Conservation (phyloP, 2,888 invertebrate species). For the Orchesella flavescens region DNA sequence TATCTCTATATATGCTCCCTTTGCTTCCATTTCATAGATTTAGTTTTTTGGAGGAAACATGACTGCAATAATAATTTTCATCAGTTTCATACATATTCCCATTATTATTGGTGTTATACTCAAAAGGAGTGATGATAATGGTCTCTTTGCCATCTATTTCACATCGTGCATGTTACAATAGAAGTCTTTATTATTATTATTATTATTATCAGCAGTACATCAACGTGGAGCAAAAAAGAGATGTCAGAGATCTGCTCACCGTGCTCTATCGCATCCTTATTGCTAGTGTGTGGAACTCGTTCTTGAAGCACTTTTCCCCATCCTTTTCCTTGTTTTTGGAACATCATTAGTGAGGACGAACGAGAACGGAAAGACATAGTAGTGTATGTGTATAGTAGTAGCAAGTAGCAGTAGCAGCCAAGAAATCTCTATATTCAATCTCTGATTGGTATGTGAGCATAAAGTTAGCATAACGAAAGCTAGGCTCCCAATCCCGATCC, state of each 20-base stretch:
- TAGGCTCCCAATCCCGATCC: not conserved
- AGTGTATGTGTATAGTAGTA: too few species aligned
- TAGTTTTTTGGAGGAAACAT: not conserved
- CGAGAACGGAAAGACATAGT: not conserved
- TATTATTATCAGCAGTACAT: not conserved
- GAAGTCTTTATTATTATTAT: not conserved
- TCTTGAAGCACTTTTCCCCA: slow-evolving; percentile 24
- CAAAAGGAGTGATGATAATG: slow-evolving; percentile 5
- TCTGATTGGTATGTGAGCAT: not conserved
- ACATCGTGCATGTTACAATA: not conserved
- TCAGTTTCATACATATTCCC: not conserved
- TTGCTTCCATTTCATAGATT: too few species aligned
- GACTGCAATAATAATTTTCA: slow-evolving; percentile 2
- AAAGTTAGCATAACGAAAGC: not conserved
- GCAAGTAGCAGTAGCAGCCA: too few species aligned
- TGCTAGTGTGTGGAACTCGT: not conserved
- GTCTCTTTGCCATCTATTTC: not conserved
- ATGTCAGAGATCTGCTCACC: not conserved
- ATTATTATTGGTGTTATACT: not conserved
- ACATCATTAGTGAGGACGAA: slow-evolving; percentile 34
- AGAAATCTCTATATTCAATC: slow-evolving; percentile 40
- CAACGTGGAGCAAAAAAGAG: not conserved
- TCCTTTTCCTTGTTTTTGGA: slow-evolving; percentile 49
- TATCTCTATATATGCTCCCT: not conserved
- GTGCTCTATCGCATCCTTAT: slow-evolving; percentile 15